These are phyloP conservation scores for Pomatorhinus ruficollis DNA, from an alignment of 2,113 vertebrate genomes.

Conservation along the genomic window DNA sequence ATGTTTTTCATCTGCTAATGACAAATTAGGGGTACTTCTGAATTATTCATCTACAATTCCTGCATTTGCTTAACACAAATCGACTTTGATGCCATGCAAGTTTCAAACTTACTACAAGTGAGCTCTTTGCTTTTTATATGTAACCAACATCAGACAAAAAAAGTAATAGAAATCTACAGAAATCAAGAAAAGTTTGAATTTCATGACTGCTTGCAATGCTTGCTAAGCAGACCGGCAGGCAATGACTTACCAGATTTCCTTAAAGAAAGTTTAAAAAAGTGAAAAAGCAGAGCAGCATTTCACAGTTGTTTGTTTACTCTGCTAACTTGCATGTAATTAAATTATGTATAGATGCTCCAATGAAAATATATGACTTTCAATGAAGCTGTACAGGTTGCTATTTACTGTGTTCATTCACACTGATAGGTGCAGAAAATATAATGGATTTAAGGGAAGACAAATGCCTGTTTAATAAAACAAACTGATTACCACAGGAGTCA, in stretches of 20 bases:
- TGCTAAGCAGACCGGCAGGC: neutral
- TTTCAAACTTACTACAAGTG: neutral
- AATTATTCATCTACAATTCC: conserved; percentile 43
- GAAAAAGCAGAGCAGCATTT: neutral
- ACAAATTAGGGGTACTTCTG: conserved; percentile 29
- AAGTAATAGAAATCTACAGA: neutral
- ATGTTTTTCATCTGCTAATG: conserved; percentile 44
- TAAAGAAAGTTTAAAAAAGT: neutral
- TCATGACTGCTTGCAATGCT: neutral
- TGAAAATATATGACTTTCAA: conserved; percentile 45
- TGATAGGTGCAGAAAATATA: conserved; percentile 20
- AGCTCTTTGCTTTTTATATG: neutral
- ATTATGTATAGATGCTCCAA: conserved; percentile 17
- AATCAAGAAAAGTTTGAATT: neutral
- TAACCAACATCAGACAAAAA: neutral
- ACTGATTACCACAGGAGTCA: conserved; percentile 25
- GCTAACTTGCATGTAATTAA: conserved; percentile 21
- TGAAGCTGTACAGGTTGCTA: conserved; percentile 17
- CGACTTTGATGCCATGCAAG: neutral
- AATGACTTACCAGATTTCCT: neutral
- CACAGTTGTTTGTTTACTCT: neutral
- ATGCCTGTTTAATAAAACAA: conserved; percentile 64
- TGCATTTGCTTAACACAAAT: conserved; percentile 14
- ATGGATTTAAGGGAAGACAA: conserved; percentile 35
- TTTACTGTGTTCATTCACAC: conserved; percentile 6